A percentile compares a stretch with the other conserved stretches of the same genome.
Conservation (phyloP, 1,140 invertebrate genomes). For the Cyclina sinensis region DNA sequence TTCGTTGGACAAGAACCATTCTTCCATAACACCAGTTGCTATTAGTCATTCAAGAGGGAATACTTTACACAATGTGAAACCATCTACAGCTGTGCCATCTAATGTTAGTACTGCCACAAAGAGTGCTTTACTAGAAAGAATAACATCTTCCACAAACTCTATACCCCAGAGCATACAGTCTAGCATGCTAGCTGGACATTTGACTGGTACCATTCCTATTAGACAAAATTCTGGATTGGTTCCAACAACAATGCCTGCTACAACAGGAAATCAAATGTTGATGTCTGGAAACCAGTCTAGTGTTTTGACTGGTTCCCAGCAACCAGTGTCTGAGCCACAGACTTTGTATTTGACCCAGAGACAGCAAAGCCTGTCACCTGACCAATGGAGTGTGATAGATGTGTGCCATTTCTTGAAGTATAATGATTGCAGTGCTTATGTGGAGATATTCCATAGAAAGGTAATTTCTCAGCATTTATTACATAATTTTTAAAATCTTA, state of each 20-base stretch:
- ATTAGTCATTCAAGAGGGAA: background rate
- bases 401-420: slow-evolving; percentile 68
- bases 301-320: slow-evolving; percentile 1
- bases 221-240: slow-evolving; percentile 49
- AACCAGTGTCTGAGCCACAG: slow-evolving; percentile 39
- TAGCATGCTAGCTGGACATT: slow-evolving; percentile 54
- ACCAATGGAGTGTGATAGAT: slow-evolving; percentile 59
- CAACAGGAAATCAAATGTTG: background rate
- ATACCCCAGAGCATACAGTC: background rate
- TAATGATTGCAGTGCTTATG: slow-evolving; percentile 66
- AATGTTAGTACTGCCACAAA: slow-evolving; percentile 44
- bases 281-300: slow-evolving; percentile 13
- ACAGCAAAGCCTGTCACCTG: slow-evolving; percentile 57
- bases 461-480: too few relatives aligned
- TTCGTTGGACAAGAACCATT: slow-evolving; percentile 39
- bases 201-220: slow-evolving; percentile 57
- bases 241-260: slow-evolving; percentile 1
- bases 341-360: slow-evolving; percentile 66
- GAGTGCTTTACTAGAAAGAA: slow-evolving; percentile 58
- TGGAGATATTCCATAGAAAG: slow-evolving; percentile 67
- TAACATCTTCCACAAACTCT: slow-evolving; percentile 29
- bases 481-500: too few relatives aligned
- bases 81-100: background rate
- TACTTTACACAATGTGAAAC: background rate
- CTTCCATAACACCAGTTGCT: background rate